Evolutionary conservation across 2,113 vertebrate genomes (phyloP).

Genomic region (Ceyx cyanopectus): DNA sequence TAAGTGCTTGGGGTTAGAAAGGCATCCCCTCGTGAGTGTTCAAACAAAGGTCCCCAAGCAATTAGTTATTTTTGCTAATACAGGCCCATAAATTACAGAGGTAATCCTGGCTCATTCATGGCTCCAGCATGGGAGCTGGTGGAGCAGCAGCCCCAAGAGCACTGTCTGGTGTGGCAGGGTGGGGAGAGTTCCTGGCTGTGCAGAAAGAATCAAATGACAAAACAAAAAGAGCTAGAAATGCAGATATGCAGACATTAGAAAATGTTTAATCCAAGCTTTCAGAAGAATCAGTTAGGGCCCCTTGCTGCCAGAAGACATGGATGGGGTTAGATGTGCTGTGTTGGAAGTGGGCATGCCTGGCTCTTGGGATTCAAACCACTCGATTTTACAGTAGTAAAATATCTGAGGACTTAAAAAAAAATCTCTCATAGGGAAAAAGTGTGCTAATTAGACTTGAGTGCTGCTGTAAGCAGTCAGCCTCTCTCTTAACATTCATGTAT

Average conservation of each 20-base stretch:
- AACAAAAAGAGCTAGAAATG: conserved; percentile 12
- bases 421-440: background rate
- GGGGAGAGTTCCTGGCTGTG: background rate
- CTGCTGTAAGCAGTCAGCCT: background rate
- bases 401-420: background rate
- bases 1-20: background rate
- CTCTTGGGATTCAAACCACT: background rate
- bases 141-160: background rate
- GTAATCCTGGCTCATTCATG: background rate
- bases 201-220: background rate
- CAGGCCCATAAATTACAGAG: background rate
- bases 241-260: background rate
- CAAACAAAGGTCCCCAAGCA: background rate
- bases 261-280: background rate
- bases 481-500: conserved; percentile 1
- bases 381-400: conserved; percentile 50
- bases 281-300: background rate
- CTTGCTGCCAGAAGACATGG: background rate
- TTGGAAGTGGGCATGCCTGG: background rate
- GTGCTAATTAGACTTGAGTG: background rate
- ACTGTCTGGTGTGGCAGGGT: background rate
- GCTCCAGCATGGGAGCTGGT: background rate
- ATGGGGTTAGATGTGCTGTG: background rate
- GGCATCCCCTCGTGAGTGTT: background rate
- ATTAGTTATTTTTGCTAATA: background rate